Base-by-base conservation (phyloP, 2,797 vertebrate genomes). In the Rhinichthys osculus region DNA sequence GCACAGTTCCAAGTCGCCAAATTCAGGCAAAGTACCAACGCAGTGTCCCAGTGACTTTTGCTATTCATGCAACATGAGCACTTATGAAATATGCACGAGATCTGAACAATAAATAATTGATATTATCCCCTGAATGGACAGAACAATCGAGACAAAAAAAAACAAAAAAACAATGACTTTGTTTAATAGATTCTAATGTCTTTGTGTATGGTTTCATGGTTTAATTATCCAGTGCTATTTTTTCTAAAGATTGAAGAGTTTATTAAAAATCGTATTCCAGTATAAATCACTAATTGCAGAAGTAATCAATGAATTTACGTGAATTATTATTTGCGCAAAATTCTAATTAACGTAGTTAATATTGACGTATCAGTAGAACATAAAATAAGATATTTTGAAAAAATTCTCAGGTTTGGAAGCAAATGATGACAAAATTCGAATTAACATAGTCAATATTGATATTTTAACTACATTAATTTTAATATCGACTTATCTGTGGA, bases 71-170 rank as follows among this genome's bases (percentile, higher is more conserved):
- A 59, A 85, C 72, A 59, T 52, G 70, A 82, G 84, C 59, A 44
- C 84, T 90, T 79, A 91, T 89, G 85, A 91, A 90, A 89, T 89
- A 89, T 90, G 86, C 78, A 88, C 47, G 9, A 84, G 86, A 89
- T 87, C 87, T 84, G 85, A 90, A 89, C 64, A 89, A 90, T 92
- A 77, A 90, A 91, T 90, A 77, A 91, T 88, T 91, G 79, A 92
- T 90, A 84, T 71, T 74, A 76, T 69, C 33, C 50, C 19, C 44
- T 84, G 72, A 81, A 92, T 86, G 92, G 88, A 21, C 21, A 81
- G 76, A 85, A 8, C 4, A 76, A 82, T 44, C 87, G 69, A 81
- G 30, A 77, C 72, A 81, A 81, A 66, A 30, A 16, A 0, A 5
- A 3, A 44, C 11, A 44, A 11, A 14, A 47, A 44, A 44, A 13